Evolutionary conservation across 1,140 invertebrate species (phyloP).

Genomic region (Acromyrmex heyeri): DNA sequence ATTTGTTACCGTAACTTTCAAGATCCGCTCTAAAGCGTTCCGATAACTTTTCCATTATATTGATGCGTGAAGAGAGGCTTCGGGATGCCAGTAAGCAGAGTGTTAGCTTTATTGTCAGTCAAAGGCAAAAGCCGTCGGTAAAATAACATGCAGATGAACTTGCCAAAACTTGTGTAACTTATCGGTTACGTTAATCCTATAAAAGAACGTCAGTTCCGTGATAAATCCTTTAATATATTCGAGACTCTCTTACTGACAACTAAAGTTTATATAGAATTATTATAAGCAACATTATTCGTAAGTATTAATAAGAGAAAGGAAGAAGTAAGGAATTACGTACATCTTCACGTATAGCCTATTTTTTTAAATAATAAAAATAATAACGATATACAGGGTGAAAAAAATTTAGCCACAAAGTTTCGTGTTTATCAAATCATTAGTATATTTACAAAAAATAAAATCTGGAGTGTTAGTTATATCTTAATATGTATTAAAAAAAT

Average conservation of each 20-base stretch:
- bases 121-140: conserved; percentile 34
- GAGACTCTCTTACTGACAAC: neutral
- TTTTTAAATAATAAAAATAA: neutral
- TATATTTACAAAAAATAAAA: too few species aligned
- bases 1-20: conserved; percentile 43
- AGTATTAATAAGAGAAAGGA: neutral
- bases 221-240: neutral
- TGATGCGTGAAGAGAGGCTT: conserved; percentile 19
- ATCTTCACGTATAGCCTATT: neutral
- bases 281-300: neutral
- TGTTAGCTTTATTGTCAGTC: conserved; percentile 49
- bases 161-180: conserved; percentile 31
- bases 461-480: too few species aligned
- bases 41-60: conserved; percentile 62
- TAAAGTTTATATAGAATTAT: neutral
- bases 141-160: conserved; percentile 30
- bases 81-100: conserved; percentile 5
- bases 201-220: conserved; percentile 12
- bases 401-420: too few species aligned
- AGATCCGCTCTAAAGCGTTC: conserved; percentile 43
- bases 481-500: too few species aligned
- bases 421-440: too few species aligned
- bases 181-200: conserved; percentile 28
- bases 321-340: neutral
- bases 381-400: neutral